Base-by-base conservation (phyloP, 2,113 vertebrate species). In the Brienomyrus brachyistius region DNA sequence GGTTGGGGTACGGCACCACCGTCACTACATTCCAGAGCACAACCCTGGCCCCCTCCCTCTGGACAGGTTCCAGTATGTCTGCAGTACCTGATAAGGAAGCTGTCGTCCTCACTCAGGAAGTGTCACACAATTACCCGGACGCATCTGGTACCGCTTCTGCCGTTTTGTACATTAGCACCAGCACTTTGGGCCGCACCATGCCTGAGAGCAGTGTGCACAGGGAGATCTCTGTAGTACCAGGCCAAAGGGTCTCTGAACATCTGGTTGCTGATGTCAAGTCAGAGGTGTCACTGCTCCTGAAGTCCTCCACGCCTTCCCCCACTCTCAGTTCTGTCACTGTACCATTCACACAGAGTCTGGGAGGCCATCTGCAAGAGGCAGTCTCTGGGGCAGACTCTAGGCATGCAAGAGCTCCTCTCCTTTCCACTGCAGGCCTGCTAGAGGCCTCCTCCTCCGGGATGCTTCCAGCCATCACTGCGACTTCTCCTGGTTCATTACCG, bases 111-210 rank as follows among this genome's bases (percentile, higher is more conserved):
- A 94, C 95, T 94, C 95, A 95, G 96, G 96, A 96, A 96, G 91
- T 11, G 23, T 45, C 43, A n/a, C 92, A 96, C 96, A 96, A 96
- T 96, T 91, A 92, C 92, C 90, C 93, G 96, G 96, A 96, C 92
- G 91, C 93, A 92, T 93, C 96, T 96, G 96, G 52, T 23, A 15
- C 52, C 7, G 52, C 77, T 89, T 35, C 31, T 35, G 43, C 13
- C 15, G 47, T 50, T 70, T 77, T 27, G 17, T 4, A 88, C 66
- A 50, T 51, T 47, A 77, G 47, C 88, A 35, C 11, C 13, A 48
- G n/a, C 10, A 11, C 88, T 35, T 31, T 15, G 27, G 27, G 48
- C 45, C 82, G 0, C 66, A 52, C 48, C n/a, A 6, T 47, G 17
- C 15, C 88, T 23, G 51, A 84, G 21, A 40, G 35, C 35, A n/a